A percentile compares a stretch with the other conserved stretches of the same genome.
Conservation (phyloP, 2,797 vertebrate genomes). For the Darevskia nairensis region DNA sequence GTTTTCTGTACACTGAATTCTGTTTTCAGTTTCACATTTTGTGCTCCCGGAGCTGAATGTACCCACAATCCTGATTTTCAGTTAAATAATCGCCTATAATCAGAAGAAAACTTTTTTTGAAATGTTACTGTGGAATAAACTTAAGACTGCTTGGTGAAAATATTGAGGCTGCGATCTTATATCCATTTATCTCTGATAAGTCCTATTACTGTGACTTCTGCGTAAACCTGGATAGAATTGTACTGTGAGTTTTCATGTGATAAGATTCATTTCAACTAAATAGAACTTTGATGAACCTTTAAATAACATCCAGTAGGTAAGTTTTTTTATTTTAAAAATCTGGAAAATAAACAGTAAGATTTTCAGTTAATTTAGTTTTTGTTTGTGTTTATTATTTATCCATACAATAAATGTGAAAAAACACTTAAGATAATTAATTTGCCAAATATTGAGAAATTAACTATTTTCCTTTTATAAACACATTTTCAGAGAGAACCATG, state of each 20-base stretch:
- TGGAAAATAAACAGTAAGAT: no score
- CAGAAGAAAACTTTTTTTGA: background rate
- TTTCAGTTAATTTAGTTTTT: no score
- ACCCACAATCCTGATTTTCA: background rate
- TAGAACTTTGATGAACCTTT: background rate
- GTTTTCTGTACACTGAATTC: background rate
- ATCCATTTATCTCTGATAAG: background rate
- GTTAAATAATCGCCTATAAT: background rate
- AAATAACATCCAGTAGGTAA: background rate
- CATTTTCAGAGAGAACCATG: conserved; percentile 86
- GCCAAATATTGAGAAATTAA: background rate
- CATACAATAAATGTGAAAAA: no score
- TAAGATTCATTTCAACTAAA: background rate
- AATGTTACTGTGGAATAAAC: background rate
- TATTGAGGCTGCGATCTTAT: background rate
- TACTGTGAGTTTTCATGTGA: background rate
- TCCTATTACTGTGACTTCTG: background rate
- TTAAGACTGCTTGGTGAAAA: background rate
- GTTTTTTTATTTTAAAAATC: background rate
- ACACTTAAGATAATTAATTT: background rate
- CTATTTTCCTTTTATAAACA: background rate
- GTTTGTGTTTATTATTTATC: background rate
- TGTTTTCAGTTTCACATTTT: background rate
- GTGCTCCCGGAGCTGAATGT: background rate
- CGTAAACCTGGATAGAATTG: background rate